A percentile compares a stretch with the other conserved stretches of the same genome.
Conservation (phyloP, 2,888 invertebrate genomes). For the Monopis laevigella region DNA sequence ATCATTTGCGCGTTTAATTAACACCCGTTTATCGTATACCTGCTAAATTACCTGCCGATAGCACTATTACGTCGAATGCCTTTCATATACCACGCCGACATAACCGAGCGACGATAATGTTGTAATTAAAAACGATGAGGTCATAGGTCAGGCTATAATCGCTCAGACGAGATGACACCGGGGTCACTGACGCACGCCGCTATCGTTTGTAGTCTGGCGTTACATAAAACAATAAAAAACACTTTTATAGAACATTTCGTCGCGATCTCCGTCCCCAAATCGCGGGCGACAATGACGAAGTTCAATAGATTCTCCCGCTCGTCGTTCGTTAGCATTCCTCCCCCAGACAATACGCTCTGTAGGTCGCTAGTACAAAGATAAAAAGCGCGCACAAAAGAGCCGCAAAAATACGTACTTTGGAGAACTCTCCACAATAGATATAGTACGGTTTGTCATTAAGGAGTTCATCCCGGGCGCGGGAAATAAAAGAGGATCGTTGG, state of each 20-base stretch:
- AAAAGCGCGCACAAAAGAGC: slow-evolving; percentile 62
- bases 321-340: slow-evolving; percentile 11
- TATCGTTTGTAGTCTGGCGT: too few relatives aligned
- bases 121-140: too few relatives aligned
- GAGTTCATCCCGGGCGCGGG: slow-evolving; percentile 67
- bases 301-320: slow-evolving; percentile 6
- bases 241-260: too few relatives aligned
- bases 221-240: background rate
- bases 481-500: slow-evolving; percentile 64
- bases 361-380: slow-evolving; percentile 26
- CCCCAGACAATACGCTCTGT: slow-evolving; percentile 11
- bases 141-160: too few relatives aligned
- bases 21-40: slow-evolving; percentile 27
- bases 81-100: background rate
- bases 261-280: too few relatives aligned
- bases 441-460: slow-evolving; percentile 69
- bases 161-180: too few relatives aligned
- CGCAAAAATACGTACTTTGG: slow-evolving; percentile 67
- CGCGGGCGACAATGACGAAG: slow-evolving; percentile 6
- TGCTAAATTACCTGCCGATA: slow-evolving; percentile 30
- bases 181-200: too few relatives aligned
- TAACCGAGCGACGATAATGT: background rate
- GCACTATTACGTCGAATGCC: slow-evolving; percentile 6
- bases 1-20: slow-evolving; percentile 10
- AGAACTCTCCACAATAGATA: slow-evolving; percentile 67